Conservation (phyloP, 2,113 vertebrate species). For the Ifrita kowaldi region DNA sequence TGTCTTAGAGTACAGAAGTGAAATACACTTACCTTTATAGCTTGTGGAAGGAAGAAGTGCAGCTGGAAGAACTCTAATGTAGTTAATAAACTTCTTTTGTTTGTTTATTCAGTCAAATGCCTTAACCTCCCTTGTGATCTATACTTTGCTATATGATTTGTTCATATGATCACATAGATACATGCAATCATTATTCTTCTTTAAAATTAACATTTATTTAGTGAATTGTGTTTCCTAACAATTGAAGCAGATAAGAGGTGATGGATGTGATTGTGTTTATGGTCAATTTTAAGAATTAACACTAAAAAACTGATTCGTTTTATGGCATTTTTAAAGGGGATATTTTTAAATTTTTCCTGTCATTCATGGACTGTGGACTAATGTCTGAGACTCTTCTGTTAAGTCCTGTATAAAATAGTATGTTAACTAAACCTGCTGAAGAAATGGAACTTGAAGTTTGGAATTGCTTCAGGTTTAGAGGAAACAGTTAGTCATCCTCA, state of each 20-base stretch:
- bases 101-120: not conserved
- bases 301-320: accelerated
- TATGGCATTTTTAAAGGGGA: not conserved
- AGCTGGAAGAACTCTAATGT: not conserved
- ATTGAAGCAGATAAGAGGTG: not conserved
- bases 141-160: not conserved
- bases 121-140: not conserved
- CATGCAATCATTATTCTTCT: not conserved
- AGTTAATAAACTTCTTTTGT: not conserved
- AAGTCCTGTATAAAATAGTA: not conserved
- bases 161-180: not conserved
- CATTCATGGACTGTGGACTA: not conserved
- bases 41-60: not conserved
- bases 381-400: not conserved
- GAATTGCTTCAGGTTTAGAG: not conserved
- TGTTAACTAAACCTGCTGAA: not conserved
- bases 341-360: not conserved
- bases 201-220: not conserved
- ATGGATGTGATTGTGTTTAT: not conserved
- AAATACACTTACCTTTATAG: not conserved
- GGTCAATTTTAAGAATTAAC: not conserved
- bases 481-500: not conserved
- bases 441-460: not conserved
- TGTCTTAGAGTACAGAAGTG: not conserved
- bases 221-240: not conserved